Evolutionary conservation across 1,140 invertebrate species (phyloP).

Genomic region (Drosophila quadrilineata): DNA sequence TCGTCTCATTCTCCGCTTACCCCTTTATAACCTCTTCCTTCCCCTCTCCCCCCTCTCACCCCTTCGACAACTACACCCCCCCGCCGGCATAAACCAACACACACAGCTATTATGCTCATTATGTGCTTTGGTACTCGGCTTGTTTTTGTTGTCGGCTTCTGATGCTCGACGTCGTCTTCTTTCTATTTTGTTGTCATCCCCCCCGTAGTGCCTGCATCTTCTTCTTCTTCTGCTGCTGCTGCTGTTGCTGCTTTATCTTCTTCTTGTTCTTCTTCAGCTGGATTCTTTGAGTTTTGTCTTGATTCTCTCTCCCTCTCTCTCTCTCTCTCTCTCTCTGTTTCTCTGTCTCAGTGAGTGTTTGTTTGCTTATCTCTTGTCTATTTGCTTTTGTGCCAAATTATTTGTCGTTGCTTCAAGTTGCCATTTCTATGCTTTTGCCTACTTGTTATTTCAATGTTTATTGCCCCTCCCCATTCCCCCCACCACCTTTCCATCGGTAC

Average conservation of each 20-base stretch:
- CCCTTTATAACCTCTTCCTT: neutral
- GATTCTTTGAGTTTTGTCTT: slow-evolving; percentile 16
- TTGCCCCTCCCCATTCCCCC: slow-evolving; percentile 31
- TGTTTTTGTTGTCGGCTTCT: slow-evolving; percentile 42
- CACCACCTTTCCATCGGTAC: too few species aligned
- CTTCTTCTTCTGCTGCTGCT: neutral
- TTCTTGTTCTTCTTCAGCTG: slow-evolving; percentile 13
- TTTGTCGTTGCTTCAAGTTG: slow-evolving; percentile 51
- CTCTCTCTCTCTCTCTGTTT: slow-evolving; percentile 1
- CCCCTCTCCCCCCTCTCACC: neutral
- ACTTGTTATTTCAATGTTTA: slow-evolving; percentile 49
- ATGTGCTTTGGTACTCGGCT: slow-evolving; percentile 58
- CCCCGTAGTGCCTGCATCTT: slow-evolving; percentile 2
- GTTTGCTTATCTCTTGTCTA: slow-evolving; percentile 57
- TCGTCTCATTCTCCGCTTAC: too few species aligned
- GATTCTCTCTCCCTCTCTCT: neutral
- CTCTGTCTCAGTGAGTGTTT: slow-evolving; percentile 17
- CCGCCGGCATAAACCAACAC: slow-evolving; percentile 2
- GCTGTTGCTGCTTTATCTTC: neutral
- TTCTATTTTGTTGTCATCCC: slow-evolving; percentile 6
- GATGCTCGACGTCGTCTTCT: neutral
- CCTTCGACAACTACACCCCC: neutral
- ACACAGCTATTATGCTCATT: slow-evolving; percentile 62
- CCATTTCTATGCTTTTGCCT: slow-evolving; percentile 30
- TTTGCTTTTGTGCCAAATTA: slow-evolving; percentile 63